Evolutionary conservation across 1,140 invertebrate genomes (phyloP), one percentile per base, ranked within the genome.

Genomic region (Hypsibius dujardini): DNA sequence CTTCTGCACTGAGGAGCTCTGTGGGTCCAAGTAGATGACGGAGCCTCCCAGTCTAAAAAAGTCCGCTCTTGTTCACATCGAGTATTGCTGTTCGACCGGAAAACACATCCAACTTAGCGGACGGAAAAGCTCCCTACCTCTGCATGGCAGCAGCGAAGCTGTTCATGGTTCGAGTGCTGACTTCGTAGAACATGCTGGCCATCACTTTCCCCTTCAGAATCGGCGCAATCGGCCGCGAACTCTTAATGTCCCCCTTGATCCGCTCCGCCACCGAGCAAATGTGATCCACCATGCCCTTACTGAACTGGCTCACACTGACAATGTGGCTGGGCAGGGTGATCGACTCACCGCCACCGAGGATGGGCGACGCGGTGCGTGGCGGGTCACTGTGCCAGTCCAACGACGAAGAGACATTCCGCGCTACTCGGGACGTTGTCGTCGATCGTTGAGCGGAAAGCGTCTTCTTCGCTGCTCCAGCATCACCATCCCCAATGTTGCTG

Each of bases 141-240:
- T 93, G 87, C 92, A 98, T 96, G 1, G 96, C 96, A 1, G 90
- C 89, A 1, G 89, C 84, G 81, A 99, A 99, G 78, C 93, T 97
- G 77, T 90, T 92, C 76, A 87, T 88, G 0, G 96, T 99, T 74
- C 96, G 83, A 0, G 95, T 98, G 76, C 91, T 95, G 0, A 88
- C 90, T 84, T 98, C 95, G 80, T 94, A 98, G 79, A 99, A 98
- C 76, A 98, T 87, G 0, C 89, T 92, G 15, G 90, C 89, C 88
- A 98, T 88, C 1, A 95, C 83, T 83, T 95, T 95, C 59, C 93
- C 94, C 83, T 88, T 73, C 45, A 73, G 69, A 71, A 72, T 59
- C 59, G 46, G 50, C 46, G 28, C 50, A 7, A 56, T 28, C 28
- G 28, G 28, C 28, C 28, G 28, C 28, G 28, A 28, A 28, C 28